Base-by-base conservation (phyloP, 2,888 invertebrate species). In the Rhogogaster chlorosoma region DNA sequence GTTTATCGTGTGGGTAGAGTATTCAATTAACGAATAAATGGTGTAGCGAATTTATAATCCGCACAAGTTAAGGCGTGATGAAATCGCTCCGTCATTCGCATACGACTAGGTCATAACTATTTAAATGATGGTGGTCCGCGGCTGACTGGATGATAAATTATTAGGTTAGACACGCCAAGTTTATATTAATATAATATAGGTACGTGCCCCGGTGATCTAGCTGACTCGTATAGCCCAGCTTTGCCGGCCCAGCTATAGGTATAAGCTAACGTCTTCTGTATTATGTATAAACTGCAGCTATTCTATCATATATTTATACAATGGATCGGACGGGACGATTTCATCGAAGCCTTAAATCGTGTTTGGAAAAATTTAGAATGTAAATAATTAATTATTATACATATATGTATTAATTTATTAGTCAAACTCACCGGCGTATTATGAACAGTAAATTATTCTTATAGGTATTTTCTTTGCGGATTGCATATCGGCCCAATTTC, bases 151-250 rank as follows among this genome's bases (percentile, higher is more conserved):
- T 87, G 89, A 91, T 90, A 90, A 93, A 92, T 92, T 91, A 91
- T 92, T 91, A 90, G 90, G 91, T 93, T 90, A 91, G 92, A 92
- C 92, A 92, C 90, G 90, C 90, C 90, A 88, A 91, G 90, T 91
- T 92, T 92, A 89, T 90, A 92, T 91, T 91, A 92, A 92, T 91
- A 90, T 88, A 49, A 77, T 38, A 77, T 73, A 77, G 77, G 61
- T 61, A 80, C 80, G 57, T 80, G 61, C 32, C n/a, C 29, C 42
- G 71, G 71, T 42, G 38, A 29, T 70, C 70, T 70, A 32, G 36
- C 70, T 5, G 15, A 6, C 70, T n/a, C 36, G 7, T 26, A 29
- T 26, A 36, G 18, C 18, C 32, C 12, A 61, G 61, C 70, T 32
- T 18, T 36, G 15, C 36, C 7, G 6, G 5, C 18, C 32, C 32